A percentile compares a stretch with the other conserved stretches of the same genome.
Evolutionary conservation across 2,888 invertebrate genomes (phyloP).

Genomic region (Caenorhabditis sinica): DNA sequence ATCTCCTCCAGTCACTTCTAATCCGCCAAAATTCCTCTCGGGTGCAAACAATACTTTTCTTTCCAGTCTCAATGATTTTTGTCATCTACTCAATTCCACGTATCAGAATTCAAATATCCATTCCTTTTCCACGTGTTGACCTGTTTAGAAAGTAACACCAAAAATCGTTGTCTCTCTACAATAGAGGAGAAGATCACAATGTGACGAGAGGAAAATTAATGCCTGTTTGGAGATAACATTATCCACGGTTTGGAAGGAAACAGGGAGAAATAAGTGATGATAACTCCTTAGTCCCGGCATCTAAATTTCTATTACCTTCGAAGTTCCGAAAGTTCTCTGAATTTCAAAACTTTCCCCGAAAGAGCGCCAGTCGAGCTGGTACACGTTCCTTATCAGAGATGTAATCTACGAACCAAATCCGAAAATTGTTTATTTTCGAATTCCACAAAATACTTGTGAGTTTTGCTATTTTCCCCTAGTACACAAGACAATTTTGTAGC

Average conservation of each 20-base stretch:
- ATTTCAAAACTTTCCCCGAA: too few relatives aligned
- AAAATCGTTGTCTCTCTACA: conserved; percentile 17
- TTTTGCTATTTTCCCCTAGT: too few relatives aligned
- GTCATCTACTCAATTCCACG: conserved; percentile 7
- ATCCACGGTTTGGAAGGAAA: not conserved
- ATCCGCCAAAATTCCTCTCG: not conserved
- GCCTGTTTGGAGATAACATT: conserved; percentile 29
- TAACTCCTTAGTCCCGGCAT: too few relatives aligned
- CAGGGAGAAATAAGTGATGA: too few relatives aligned
- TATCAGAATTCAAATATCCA: conserved; percentile 31
- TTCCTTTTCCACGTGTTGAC: conserved; percentile 45
- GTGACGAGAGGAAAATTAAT: conserved; percentile 7
- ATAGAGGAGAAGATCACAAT: conserved; percentile 45
- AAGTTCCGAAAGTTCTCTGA: too few relatives aligned
- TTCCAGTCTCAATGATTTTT: conserved; percentile 12
- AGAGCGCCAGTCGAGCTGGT: too few relatives aligned
- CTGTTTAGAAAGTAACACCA: conserved; percentile 19
- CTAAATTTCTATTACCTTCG: too few relatives aligned
- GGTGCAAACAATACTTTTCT: conserved; percentile 14
- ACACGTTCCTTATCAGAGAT: too few relatives aligned
- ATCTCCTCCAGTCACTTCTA: not conserved
- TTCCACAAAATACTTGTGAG: too few relatives aligned
- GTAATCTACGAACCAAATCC: too few relatives aligned
- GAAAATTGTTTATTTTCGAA: too few relatives aligned
- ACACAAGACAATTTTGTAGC: too few relatives aligned